phyloP scores from a whole-genome alignment of 2,888 invertebrate species.

The Tiliacea citrago region DNA sequence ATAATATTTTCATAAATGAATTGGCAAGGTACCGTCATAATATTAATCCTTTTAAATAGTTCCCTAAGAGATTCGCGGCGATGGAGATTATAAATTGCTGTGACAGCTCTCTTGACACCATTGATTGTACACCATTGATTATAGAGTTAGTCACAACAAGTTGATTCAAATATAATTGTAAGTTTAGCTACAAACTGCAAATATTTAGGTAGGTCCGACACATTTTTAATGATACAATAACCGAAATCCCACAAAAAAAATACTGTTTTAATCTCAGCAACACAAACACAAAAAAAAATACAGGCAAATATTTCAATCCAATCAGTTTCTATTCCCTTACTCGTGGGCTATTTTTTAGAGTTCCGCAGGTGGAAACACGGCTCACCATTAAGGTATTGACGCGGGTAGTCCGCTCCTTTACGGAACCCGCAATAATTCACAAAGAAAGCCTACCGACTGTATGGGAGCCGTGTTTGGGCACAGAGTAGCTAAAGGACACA shows the following conservation, averaged over 20 bases:
- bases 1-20: too few species aligned
- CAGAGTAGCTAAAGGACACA: slow-evolving; percentile 66
- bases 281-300: slow-evolving; percentile 25
- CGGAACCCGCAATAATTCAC: slow-evolving; percentile 88
- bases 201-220: neutral
- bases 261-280: neutral
- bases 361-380: slow-evolving; percentile 80
- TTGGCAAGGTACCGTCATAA: too few species aligned
- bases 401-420: slow-evolving; percentile 75
- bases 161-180: neutral
- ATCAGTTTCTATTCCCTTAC: slow-evolving; percentile 71
- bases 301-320: slow-evolving; percentile 61
- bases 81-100: too few species aligned
- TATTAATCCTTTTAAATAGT: too few species aligned
- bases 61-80: too few species aligned
- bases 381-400: slow-evolving; percentile 88
- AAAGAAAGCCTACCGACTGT: slow-evolving; percentile 84
- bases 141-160: too few species aligned
- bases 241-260: neutral
- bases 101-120: too few species aligned
- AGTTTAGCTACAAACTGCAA: neutral
- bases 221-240: too few species aligned
- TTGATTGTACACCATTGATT: too few species aligned
- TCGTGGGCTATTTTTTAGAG: slow-evolving; percentile 77
- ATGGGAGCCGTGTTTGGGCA: slow-evolving; percentile 77